Evolutionary conservation across 2,888 invertebrate genomes (phyloP).

Genomic region (Morinoia aosen): DNA sequence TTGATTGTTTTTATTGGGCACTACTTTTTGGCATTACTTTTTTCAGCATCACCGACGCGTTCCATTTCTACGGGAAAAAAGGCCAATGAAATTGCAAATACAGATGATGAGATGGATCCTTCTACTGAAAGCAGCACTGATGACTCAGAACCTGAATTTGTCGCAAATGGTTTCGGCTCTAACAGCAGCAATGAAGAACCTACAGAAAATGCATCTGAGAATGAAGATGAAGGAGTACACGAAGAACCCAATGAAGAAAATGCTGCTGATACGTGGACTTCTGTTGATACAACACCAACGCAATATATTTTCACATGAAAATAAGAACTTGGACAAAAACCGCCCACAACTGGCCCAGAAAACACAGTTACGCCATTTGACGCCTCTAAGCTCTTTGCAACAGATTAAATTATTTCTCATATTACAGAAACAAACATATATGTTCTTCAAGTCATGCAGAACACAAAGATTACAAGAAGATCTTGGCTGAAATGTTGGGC

Average conservation of each 20-base stretch:
- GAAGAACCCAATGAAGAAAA: background rate
- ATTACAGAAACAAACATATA: conserved; percentile 53
- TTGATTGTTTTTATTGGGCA: background rate
- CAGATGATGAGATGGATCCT: background rate
- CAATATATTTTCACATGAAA: background rate
- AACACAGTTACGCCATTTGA: conserved; percentile 24
- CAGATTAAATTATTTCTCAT: background rate
- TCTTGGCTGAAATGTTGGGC: conserved; percentile 44
- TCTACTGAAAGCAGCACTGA: background rate
- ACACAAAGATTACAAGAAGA: conserved; percentile 50
- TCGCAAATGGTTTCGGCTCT: background rate
- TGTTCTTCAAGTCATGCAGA: conserved; percentile 42
- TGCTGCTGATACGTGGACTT: background rate
- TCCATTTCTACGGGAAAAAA: background rate
- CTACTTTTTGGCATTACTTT: background rate
- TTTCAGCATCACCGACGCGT: background rate
- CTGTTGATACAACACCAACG: background rate
- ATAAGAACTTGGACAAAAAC: background rate
- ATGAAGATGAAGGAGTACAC: background rate
- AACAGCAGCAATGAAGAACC: conserved; percentile 23
- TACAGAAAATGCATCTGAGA: conserved; percentile 2
- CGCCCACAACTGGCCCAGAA: background rate
- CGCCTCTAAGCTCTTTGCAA: conserved; percentile 25
- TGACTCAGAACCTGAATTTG: background rate
- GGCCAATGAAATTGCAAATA: conserved; percentile 6